Conservation (phyloP, 2,888 invertebrate species). For the Cheilosia impressa region DNA sequence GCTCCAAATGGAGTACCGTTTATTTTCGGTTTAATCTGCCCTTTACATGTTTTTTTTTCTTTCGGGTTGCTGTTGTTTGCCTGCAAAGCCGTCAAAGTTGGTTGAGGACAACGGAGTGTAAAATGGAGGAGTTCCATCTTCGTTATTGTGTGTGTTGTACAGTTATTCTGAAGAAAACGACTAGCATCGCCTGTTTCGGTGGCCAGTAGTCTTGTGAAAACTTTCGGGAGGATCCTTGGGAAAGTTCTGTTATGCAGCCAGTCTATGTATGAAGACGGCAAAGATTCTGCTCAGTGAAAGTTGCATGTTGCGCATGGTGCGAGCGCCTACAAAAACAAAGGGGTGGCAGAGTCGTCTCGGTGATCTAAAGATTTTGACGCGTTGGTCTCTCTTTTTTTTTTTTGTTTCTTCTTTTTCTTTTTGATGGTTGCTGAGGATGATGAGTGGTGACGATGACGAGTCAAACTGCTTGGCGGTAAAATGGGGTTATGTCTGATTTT, state of each 20-base stretch:
- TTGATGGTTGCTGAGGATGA: neutral
- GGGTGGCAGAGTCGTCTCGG: conserved; percentile 14
- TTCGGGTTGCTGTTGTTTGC: conserved; percentile 36
- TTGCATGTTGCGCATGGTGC: conserved; percentile 42
- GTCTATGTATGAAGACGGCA: neutral
- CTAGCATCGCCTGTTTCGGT: conserved; percentile 2
- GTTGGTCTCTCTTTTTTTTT: conserved; percentile 43
- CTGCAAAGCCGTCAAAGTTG: conserved; percentile 17
- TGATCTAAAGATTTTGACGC: conserved; percentile 37
- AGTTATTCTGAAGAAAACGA: conserved; percentile 48
- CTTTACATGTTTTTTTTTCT: conserved; percentile 37
- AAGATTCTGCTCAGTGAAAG: conserved; percentile 3
- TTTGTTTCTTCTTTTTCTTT: neutral
- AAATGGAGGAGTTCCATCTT: conserved; percentile 47
- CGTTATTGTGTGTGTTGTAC: conserved; percentile 32
- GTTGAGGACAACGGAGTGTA: conserved; percentile 52
- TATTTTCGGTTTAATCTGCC: conserved; percentile 58
- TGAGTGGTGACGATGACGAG: conserved; percentile 32
- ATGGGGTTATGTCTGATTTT: conserved; percentile 55
- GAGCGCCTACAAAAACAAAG: neutral
- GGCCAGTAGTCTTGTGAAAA: neutral
- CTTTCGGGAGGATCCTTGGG: conserved; percentile 10
- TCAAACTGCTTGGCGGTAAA: conserved; percentile 67
- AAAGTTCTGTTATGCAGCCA: neutral
- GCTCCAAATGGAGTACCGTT: conserved; percentile 65